Evolutionary conservation across 1,140 invertebrate genomes (phyloP), one percentile per base, ranked within the genome.

Genomic region (Cydia strobilella): DNA sequence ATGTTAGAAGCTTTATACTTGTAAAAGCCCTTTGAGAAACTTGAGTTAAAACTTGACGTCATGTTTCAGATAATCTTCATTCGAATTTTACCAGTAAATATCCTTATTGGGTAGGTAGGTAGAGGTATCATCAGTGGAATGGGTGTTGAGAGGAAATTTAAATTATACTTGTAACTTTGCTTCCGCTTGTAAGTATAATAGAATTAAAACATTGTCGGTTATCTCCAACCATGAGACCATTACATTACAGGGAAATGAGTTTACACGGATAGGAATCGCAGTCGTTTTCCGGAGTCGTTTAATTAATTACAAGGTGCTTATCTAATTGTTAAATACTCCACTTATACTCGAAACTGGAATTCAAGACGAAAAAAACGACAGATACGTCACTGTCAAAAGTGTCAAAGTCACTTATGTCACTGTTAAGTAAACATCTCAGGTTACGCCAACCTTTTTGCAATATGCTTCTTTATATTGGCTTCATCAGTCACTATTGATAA

Each of bases 161-260:
- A 48, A 51, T 73, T 73, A 23, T 73, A 73, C 65, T 69, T 69
- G 31, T 35, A 69, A 69, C 31, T 39, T 69, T 35, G 15, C 65
- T 18, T 5, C 27, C 27, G 65, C 65, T 69, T 69, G 65, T 69
- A 69, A 18, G 65, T 27, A 20, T 69, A 69, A 69, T 39, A 39
- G n/a, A 69, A 69, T 69, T 69, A 42, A 69, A 69, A 69, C 65
- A 69, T 69, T 69, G 65, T 15, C 65, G 65, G 65, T 35, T 69
- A 69, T 69, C 31, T 69, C 63, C n/a, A n/a, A n/a, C n/a, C n/a
- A 65, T 35, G 63, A 65, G 25, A 69, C n/a, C 31, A 39, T 69
- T 69, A 69, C 31, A 39, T 69, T 69, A 69, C 18, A 18, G 65
- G 65, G 18, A 69, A 42, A 69, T 35, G 65, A 69, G 31, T 69